A percentile compares a stretch with the other conserved stretches of the same genome.
phyloP scores from a whole-genome alignment of 1,140 invertebrate species.

The Lanistes nyassanus region DNA sequence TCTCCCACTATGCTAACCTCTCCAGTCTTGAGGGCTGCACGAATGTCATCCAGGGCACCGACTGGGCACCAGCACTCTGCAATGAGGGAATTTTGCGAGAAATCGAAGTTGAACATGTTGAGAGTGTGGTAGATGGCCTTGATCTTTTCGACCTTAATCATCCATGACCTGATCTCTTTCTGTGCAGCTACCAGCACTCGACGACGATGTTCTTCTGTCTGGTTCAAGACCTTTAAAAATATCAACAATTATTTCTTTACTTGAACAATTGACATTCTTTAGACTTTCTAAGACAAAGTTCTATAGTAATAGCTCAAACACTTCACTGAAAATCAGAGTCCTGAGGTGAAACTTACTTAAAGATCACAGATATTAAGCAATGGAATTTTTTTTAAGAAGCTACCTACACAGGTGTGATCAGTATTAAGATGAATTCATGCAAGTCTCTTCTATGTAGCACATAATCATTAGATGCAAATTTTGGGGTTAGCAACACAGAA shows the following conservation, averaged over 20 bases:
- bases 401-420: too few species aligned
- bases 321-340: too few species aligned
- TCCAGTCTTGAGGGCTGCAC: constrained; percentile 76
- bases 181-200: constrained; percentile 90
- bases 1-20: constrained; percentile 40
- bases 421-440: too few species aligned
- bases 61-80: constrained; percentile 98
- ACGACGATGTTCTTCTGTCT: constrained; percentile 95
- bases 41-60: constrained; percentile 86
- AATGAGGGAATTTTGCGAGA: constrained; percentile 89
- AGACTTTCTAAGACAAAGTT: too few species aligned
- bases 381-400: too few species aligned
- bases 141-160: constrained; percentile 76
- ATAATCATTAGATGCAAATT: too few species aligned
- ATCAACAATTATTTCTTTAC: neutral
- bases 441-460: too few species aligned
- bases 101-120: constrained; percentile 80
- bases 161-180: constrained; percentile 78
- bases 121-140: constrained; percentile 80
- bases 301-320: too few species aligned
- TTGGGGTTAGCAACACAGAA: neutral
- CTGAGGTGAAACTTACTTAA: too few species aligned
- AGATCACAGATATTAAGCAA: too few species aligned
- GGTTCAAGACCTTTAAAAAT: constrained; percentile 76
- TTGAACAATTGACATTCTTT: neutral